Percentiles rank a stretch among this genome's conserved stretches.
Evolutionary conservation across 2,888 invertebrate genomes (phyloP).

Genomic region (Lasiommata megera): DNA sequence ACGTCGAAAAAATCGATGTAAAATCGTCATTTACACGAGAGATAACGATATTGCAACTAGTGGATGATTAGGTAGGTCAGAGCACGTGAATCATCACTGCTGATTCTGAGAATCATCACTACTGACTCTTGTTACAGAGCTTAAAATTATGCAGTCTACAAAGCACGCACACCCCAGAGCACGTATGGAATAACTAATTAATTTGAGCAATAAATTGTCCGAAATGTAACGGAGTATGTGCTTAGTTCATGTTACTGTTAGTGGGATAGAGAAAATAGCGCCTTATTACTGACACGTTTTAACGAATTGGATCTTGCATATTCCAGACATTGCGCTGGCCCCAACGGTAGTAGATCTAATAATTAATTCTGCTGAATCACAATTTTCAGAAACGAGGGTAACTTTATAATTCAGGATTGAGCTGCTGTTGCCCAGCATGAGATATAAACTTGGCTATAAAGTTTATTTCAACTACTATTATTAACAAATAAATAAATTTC

Average conservation of each 20-base stretch:
- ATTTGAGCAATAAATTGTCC: slow-evolving; percentile 2
- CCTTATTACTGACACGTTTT: not conserved
- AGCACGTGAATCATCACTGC: not conserved
- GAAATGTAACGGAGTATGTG: not conserved
- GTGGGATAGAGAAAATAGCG: not conserved
- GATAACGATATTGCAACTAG: not conserved
- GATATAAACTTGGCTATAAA: not conserved
- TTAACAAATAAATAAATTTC: too few species aligned
- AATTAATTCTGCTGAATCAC: not conserved
- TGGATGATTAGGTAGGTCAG: not conserved
- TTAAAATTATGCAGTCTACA: not conserved
- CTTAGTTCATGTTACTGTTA: slow-evolving; percentile 4
- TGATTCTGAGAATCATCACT: too few species aligned
- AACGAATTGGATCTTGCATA: slow-evolving; percentile 8
- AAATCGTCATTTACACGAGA: not conserved
- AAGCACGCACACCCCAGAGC: not conserved
- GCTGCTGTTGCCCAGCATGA: not conserved
- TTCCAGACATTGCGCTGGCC: not conserved
- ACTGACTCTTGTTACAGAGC: not conserved
- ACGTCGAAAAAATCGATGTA: too few species aligned
- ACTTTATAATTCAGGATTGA: too few species aligned
- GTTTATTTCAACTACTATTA: too few species aligned
- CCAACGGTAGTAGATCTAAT: not conserved
- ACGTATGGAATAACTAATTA: slow-evolving; percentile 1
- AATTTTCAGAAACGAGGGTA: not conserved